Base-by-base conservation (phyloP, 2,888 invertebrate genomes). In the Eupithecia pulchellata region DNA sequence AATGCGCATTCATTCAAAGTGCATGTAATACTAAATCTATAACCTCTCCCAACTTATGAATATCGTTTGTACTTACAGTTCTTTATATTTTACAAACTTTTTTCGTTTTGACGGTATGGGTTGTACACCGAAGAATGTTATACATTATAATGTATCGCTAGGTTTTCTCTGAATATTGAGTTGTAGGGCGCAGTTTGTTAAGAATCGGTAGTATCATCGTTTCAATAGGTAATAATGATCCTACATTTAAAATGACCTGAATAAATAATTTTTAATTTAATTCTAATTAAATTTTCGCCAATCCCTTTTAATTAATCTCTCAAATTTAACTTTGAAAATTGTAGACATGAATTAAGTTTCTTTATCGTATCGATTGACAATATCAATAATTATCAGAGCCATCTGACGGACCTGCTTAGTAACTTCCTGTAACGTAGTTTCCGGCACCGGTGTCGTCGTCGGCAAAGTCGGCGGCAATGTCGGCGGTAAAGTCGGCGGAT, bases 371-470 rank as follows among this genome's bases (percentile, higher is more conserved):
- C 6, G 14, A 17, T 20, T 8, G 29, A 29, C 57, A 29, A 57
- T 29, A 57, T 30, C n/a, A 34, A 61, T 34, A 14, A 6, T 11
- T 13, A n/a, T 34, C 20, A 36, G 61, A 32, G 61, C 61, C 60
- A 65, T 69, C 61, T 68, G 73, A 78, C 77, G 75, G 87, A 92
- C 92, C 92, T 92, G 90, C 72, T 84, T 84, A 47, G 91, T 91
- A 75, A 91, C 87, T 68, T 92, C 91, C 79, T 87, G 86, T 52
- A 88, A 79, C 34, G 89, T 90, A 3, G 89, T 89, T 78, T 90
- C 91, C 32, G 90, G 85, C 29, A 81, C 75, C 13, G 88, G 81
- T 60, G 87, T 87, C 17, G 88, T 91, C 11, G 87, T 89, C 11
- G 84, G 68, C 34, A 65, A 36, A 20, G 69, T 69, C 25, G 52